Base-by-base conservation (phyloP, 2,113 vertebrate genomes). In the Clarias magur region DNA sequence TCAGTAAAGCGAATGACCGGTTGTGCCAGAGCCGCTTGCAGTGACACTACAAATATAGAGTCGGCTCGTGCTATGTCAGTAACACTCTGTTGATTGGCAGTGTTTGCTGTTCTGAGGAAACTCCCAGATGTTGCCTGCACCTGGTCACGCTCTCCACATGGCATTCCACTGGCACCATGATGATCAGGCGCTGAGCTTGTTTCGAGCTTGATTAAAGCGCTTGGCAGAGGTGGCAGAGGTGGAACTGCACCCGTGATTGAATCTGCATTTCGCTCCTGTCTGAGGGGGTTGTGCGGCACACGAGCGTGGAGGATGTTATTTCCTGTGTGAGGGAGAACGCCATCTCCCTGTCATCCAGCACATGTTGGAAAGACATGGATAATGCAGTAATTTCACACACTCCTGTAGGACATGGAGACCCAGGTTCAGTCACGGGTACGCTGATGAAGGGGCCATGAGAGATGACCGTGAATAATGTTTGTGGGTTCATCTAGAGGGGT, bases 181-280 rank as follows among this genome's bases (percentile, higher is more conserved):
- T 63, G 83, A 63, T 85, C 79, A 56, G 76, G 53, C 59, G 11
- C 80, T 48, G 84, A 68, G 85, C 62, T 70, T 70, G 82, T 86
- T 85, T 76, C 38, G 53, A 54, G 42, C 62, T 30, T 90, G 78
- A 88, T 90, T 86, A 87, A 85, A 82, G 82, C 42, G 68, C 65
- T 82, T 88, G 85, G 89, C 82, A 87, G 87, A 27, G 67, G 86
- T 82, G 79, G 73, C 78, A 83, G 83, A 85, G 83, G 68, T 59
- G 73, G 80, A 85, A 60, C 56, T 88, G 67, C 72, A 79, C n/a
- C 54, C 59, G 15, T 85, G 85, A 85, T 88, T 86, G 67, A 78
- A 78, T 76, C 83, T 87, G 89, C 11, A 38, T 42, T 73, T 67
- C 68, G 62, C 30, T 54, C 57, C 48, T 62, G 76, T 38, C 75